Evolutionary conservation across 2,113 vertebrate genomes (phyloP), one percentile per base, ranked within the genome.

Genomic region (Gavialis gangeticus): DNA sequence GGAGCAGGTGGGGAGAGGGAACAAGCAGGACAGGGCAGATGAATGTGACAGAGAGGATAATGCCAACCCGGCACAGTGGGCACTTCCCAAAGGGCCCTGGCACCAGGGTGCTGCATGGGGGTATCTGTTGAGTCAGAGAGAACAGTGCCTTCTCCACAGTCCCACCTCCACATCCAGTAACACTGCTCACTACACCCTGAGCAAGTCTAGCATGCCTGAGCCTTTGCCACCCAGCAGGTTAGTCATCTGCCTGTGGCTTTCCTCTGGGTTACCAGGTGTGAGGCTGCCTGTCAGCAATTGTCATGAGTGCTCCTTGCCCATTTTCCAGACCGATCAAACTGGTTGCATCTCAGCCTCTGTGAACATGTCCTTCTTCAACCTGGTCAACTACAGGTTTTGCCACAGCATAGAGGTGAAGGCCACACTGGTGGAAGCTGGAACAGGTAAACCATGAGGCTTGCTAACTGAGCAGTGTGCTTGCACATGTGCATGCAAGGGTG

Each of bases 321-420:
- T 69, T 28, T 85, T 46, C 34, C 71, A 95, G 95, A 92, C 91
- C n/a, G 93, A 96, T 85, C 86, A 82, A 79, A 57, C 79, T 15
- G 96, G 96, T 11, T 97, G 96, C 58, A 79, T 96, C 73, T 88
- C 92, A 1, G 57, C 55, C 14, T 63, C 76, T 18, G 88, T 96
- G 79, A 30, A 90, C 59, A 85, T 88, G 79, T 78, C 82, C 14
- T 66, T 62, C 66, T 97, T 96, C 75, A 92, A 75, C 59, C 79
- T 93, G n/a, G 79, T 56, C 6, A 59, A 34, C 12, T 66, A 55
- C 17, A 8, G 1, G 2, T 92, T 81, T 21, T 34, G 55, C 10
- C 59, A 37, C 4, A 75, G 21, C 54, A 66, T 97, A 85, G 37
- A 64, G 25, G 59, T 93, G 27, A 67, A 67, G 28, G 88, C 92